Evolutionary conservation across 2,113 vertebrate species (phyloP), one percentile per base, ranked within the genome.

Genomic region (Scophthalmus maximus): DNA sequence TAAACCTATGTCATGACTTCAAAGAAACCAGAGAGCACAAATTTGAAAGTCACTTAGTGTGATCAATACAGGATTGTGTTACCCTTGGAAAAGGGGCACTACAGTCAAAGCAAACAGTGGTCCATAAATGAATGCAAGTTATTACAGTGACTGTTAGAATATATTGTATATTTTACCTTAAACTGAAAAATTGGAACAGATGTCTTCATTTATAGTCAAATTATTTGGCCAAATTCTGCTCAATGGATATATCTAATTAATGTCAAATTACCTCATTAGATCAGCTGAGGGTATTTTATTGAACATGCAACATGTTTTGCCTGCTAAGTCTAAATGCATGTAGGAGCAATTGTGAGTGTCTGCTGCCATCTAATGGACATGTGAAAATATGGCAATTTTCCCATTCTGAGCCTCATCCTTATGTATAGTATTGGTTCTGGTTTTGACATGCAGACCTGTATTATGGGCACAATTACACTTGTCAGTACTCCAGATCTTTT

Each of bases 341-440:
- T n/a, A 20, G n/a, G 51, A 14, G 23, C 40, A 75, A 26, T 8
- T 10, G 1, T 8, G 46, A 63, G 61, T 64, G 18, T 79, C 74
- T 89, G 72, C 79, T 89, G 80, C 84, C 85, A 82, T 47, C 88
- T 88, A 85, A 78, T 74, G 89, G 7, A 22, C 49, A 40, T 0
- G 47, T 36, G 5, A 5, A 32, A 76, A 53, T 15, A 70, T 17
- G 23, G 23, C 52, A 68, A 15, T 3, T 50, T 29, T n/a, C 2
- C 6, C 10, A 44, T 22, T 22, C 8, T 8, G 26, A 34, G 10
- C 22, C 44, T 53, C 1, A 4, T 29, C 18, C 46, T 8, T 4
- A 12, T 0, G 6, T 6, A 23, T 1, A 49, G n/a, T 30, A 22
- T 44, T n/a, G 4, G 59, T n/a, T n/a, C n/a, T n/a, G n/a, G n/a